Percentiles rank a stretch among this genome's conserved stretches.
Conservation (phyloP, 2,113 vertebrate species). For the Chionis minor region DNA sequence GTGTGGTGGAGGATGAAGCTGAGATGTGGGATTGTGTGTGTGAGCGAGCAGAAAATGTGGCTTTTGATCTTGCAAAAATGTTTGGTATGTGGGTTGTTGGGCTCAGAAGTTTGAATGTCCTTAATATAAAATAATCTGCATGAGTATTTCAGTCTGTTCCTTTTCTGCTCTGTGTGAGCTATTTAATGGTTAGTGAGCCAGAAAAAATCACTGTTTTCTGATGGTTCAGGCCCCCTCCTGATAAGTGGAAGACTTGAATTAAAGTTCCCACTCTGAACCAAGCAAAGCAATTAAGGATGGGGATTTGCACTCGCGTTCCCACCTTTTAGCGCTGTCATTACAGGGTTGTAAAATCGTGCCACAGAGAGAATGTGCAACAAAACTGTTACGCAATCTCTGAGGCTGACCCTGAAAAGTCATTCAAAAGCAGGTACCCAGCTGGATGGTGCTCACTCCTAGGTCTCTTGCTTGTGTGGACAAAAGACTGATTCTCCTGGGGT, state of each 20-base stretch:
- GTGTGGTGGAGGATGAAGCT: neutral
- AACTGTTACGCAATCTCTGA: neutral
- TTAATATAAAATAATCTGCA: conserved; percentile 49
- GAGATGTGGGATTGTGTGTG: conserved; percentile 27
- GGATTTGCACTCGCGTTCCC: neutral
- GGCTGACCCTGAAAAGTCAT: neutral
- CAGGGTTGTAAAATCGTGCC: neutral
- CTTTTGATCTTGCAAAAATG: conserved; percentile 49
- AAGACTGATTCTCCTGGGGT: accelerated
- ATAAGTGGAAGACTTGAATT: conserved; percentile 1
- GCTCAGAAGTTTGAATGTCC: conserved; percentile 16
- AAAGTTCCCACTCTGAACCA: neutral
- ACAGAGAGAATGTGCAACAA: neutral
- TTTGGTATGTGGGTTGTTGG: conserved; percentile 40
- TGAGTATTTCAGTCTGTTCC: conserved; percentile 33
- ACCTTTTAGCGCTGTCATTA: neutral
- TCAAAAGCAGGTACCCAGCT: neutral
- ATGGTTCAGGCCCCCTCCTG: conserved; percentile 23
- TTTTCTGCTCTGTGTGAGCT: conserved; percentile 19
- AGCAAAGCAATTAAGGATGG: conserved; percentile 24
- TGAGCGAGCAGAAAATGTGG: conserved; percentile 16
- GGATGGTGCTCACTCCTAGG: neutral
- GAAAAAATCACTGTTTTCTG: neutral
- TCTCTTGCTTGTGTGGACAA: neutral
- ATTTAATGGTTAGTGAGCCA: conserved; percentile 12